phyloP scores from a whole-genome alignment of 1,140 invertebrate genomes.

The Drosophila truncata region DNA sequence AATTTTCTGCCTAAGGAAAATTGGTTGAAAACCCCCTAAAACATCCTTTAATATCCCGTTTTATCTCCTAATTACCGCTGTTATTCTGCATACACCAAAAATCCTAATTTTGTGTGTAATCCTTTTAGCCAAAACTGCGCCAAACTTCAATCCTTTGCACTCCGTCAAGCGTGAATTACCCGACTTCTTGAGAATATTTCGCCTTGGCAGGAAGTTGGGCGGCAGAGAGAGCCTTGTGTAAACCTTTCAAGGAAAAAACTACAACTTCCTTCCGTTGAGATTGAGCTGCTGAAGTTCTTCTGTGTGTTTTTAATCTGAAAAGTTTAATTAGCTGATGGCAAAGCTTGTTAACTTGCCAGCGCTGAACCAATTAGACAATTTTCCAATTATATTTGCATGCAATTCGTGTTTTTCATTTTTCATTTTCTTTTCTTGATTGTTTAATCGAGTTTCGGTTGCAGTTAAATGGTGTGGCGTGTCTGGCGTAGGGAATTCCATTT shows the following conservation, averaged over 20 bases:
- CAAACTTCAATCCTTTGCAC: slow-evolving; percentile 22
- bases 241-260: slow-evolving; percentile 22
- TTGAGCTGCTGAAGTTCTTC: slow-evolving; percentile 20
- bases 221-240: slow-evolving; percentile 10
- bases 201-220: slow-evolving; percentile 11
- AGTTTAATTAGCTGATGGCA: slow-evolving; percentile 46
- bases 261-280: slow-evolving; percentile 22
- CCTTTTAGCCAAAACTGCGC: slow-evolving; percentile 4
- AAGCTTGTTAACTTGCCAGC: slow-evolving; percentile 35
- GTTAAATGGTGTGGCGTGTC: slow-evolving; percentile 13
- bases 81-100: background rate
- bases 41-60: background rate
- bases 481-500: slow-evolving; percentile 11
- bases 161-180: slow-evolving; percentile 30
- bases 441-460: slow-evolving; percentile 42
- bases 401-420: slow-evolving; percentile 15
- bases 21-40: background rate
- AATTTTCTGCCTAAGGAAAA: background rate
- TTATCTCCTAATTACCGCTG: background rate
- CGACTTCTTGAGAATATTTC: slow-evolving; percentile 22
- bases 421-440: background rate
- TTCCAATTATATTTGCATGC: slow-evolving; percentile 35
- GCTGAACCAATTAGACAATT: slow-evolving; percentile 31
- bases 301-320: slow-evolving; percentile 39
- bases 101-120: slow-evolving; percentile 9